Conservation (phyloP, 2,797 vertebrate genomes). For the Halcyon leucocephala region DNA sequence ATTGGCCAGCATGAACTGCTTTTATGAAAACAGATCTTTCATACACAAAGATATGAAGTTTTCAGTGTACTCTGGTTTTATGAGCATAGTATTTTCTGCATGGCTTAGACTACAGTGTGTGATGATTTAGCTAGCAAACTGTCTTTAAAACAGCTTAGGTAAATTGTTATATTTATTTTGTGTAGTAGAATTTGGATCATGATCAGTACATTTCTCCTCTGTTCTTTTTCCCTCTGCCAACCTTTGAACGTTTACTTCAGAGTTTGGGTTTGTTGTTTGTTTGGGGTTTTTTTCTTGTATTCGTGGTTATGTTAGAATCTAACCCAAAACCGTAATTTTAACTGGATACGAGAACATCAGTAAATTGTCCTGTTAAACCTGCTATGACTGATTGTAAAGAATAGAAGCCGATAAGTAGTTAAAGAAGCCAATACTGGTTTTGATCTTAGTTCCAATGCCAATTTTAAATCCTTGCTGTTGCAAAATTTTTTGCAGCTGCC, state of each 20-base stretch:
- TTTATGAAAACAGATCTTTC: background rate
- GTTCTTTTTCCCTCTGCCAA: background rate
- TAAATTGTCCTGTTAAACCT: constrained; percentile 31
- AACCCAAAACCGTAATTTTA: background rate
- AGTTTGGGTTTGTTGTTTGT: background rate
- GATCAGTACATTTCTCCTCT: background rate
- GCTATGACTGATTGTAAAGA: background rate
- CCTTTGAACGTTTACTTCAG: background rate
- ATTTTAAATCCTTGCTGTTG: constrained; percentile 16
- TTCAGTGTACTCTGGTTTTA: background rate
- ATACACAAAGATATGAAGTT: background rate
- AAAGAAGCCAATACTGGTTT: background rate
- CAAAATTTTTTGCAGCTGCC: constrained; percentile 85
- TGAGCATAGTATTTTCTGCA: background rate
- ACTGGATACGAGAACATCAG: constrained; percentile 1
- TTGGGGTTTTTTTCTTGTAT: background rate
- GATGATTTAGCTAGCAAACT: background rate
- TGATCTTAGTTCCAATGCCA: constrained; percentile 9
- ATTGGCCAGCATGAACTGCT: background rate
- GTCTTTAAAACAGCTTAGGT: background rate
- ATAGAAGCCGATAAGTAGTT: background rate
- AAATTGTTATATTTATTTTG: constrained; percentile 2
- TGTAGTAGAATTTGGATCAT: background rate
- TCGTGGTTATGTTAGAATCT: background rate
- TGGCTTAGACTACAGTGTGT: background rate